phyloP scores from a whole-genome alignment of 2,113 vertebrate genomes.

The Aleadryas rufinucha region DNA sequence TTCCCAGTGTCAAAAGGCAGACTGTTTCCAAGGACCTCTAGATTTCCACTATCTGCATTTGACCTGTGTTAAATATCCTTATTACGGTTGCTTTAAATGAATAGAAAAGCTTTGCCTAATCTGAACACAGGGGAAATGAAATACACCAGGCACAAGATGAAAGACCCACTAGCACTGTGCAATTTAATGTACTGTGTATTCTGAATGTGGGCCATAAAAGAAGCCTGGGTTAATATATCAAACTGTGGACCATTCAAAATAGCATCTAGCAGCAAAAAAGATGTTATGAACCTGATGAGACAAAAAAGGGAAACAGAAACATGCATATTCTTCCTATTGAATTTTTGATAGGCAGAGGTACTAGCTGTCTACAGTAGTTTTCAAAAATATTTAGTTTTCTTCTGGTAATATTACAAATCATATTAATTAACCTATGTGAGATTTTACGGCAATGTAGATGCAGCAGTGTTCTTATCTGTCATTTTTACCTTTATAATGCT shows the following conservation, averaged over 20 bases:
- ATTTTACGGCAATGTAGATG: not conserved
- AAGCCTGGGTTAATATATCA: slow-evolving; percentile 53
- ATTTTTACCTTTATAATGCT: not conserved
- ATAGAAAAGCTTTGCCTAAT: slow-evolving; percentile 78
- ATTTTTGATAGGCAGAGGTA: not conserved
- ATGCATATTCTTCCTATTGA: not conserved
- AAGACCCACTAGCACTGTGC: slow-evolving; percentile 36
- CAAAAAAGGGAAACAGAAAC: slow-evolving; percentile 34
- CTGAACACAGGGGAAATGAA: slow-evolving; percentile 68
- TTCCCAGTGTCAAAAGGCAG: slow-evolving; percentile 20
- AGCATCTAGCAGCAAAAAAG: slow-evolving; percentile 41
- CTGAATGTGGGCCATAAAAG: slow-evolving; percentile 40
- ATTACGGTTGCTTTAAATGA: slow-evolving; percentile 76
- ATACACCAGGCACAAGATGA: slow-evolving; percentile 62
- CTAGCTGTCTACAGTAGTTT: not conserved
- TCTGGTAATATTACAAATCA: not conserved
- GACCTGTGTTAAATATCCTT: slow-evolving; percentile 79
- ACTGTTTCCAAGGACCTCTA: slow-evolving; percentile 56
- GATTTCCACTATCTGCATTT: slow-evolving; percentile 66
- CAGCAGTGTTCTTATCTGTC: not conserved
- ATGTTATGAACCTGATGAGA: slow-evolving; percentile 24
- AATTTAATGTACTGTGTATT: slow-evolving; percentile 48
- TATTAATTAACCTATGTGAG: not conserved
- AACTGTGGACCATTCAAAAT: slow-evolving; percentile 39
- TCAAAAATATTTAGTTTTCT: slow-evolving; percentile 12